Evolutionary conservation across 2,113 vertebrate species (phyloP), one percentile per base, ranked within the genome.

Genomic region (Salvelinus fontinalis): DNA sequence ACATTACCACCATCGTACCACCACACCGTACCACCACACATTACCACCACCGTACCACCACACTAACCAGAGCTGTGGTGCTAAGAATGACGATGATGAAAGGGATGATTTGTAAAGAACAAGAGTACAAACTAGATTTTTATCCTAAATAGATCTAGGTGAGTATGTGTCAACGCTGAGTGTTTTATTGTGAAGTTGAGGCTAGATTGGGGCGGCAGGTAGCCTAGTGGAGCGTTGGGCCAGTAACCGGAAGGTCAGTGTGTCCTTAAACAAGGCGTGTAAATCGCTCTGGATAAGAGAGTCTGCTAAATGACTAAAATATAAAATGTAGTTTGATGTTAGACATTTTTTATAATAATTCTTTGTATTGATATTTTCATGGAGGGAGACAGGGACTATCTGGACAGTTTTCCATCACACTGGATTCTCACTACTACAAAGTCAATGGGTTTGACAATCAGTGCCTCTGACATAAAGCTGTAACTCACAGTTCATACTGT

Each of bases 101-200:
- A 44, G 0, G 9, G 39, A 44, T 44, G 39, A 88, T 87, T 67
- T 22, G 75, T 81, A 88, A 87, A 87, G 88, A 87, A 59, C 80
- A 67, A 75, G 39, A 44, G 8, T 44, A 44, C 39, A 44, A 44
- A 44, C 8, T 44, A 44, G 8, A 44, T 44, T 3, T 1, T 49
- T 9, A 20, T 77, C 16, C 49, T 70, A 62, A 73, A 80, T 78
- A 67, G 57, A 69, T 29, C 80, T 24, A 64, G 67, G 88, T 54
- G 3, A 54, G 1, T 54, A 18, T 54, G 1, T 54, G 85, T 89
- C 80, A 84, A 65, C 20, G 8, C 20, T 51, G 39, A 0, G 2
- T 75, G 22, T 39, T 67, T 67, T 31, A 27, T 67, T 29, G 59
- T 62, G 59, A 62, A 62, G n/a, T 62, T 57, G 54, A 57, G 18